Evolutionary conservation across 2,888 invertebrate genomes (phyloP), one percentile per base, ranked within the genome.

Genomic region (Rotaria macrura): DNA sequence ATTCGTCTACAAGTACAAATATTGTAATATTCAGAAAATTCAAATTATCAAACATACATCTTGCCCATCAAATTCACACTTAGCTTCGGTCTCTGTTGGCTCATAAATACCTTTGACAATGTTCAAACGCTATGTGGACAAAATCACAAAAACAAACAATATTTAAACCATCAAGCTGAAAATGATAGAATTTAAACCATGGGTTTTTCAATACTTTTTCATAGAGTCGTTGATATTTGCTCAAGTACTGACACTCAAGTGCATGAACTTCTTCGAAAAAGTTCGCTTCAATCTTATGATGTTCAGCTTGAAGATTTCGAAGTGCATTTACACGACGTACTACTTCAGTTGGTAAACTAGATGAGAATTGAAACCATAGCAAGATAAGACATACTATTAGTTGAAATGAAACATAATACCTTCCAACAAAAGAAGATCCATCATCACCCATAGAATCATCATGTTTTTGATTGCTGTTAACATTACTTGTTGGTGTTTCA

Each of bases 241-340:
- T 93, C 89, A 95, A 94, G 91, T 95, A 97, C 91, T 95, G 94
- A 92, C 94, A 94, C 92, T 99, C 98, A 85, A 99, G 92, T 40
- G 94, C 93, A 90, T 97, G 97, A 72, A 99, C 95, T 89, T 96
- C 96, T 89, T 94, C 94, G 91, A 96, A 97, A 92, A 98, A 96
- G 89, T 95, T 94, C 0, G 95, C 94, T 91, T 97, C 97, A 85
- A 96, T 93, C 89, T 95, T 93, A 12, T 95, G 94, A 84, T 94
- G 93, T 89, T 95, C 94, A 89, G 95, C 92, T 91, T 97, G 96
- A 3, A 96, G 91, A 88, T 95, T 94, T 90, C 96, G 95, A 85
- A 97, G 92, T 0, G 95, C 94, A 89, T 95, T 94, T 88, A 96
- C 92, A 90, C 95, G 92, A 89, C 94, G 92, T 90, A 95, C 95